phyloP scores from a whole-genome alignment of 2,888 invertebrate species.

The Nomada fucata region DNA sequence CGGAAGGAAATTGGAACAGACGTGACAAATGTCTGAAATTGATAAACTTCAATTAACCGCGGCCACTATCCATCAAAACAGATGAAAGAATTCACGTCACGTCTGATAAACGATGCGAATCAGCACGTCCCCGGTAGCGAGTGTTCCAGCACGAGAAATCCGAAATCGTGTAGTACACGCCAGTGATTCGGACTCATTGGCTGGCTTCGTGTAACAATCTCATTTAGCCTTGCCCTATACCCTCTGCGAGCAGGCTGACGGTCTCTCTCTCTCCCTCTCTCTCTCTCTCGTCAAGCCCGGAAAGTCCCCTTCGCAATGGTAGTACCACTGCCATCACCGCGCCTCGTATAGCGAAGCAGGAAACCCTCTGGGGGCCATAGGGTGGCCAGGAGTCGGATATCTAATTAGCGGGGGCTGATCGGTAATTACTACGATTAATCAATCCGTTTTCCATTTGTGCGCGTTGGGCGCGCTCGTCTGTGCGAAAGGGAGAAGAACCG shows the following conservation, averaged over 20 bases:
- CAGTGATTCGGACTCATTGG: slow-evolving; percentile 61
- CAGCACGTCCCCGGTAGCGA: not conserved
- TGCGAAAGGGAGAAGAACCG: slow-evolving; percentile 62
- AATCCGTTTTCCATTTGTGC: slow-evolving; percentile 85
- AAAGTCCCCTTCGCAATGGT: slow-evolving; percentile 63
- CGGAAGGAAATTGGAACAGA: not conserved
- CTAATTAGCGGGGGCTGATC: slow-evolving; percentile 85
- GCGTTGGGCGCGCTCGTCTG: slow-evolving; percentile 68
- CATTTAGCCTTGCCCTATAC: slow-evolving; percentile 76
- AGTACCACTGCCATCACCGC: slow-evolving; percentile 57
- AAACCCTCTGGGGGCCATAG: slow-evolving; percentile 79
- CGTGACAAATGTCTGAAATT: slow-evolving; percentile 5
- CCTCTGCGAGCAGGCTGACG: slow-evolving; percentile 63
- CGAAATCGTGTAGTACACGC: slow-evolving; percentile 54
- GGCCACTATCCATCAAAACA: not conserved
- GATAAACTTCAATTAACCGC: not conserved
- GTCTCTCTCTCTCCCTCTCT: slow-evolving; percentile 70
- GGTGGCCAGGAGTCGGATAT: slow-evolving; percentile 82
- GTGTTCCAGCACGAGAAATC: slow-evolving; percentile 42
- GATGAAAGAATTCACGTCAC: slow-evolving; percentile 12
- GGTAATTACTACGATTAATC: slow-evolving; percentile 87
- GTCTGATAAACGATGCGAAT: slow-evolving; percentile 22
- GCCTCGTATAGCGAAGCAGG: slow-evolving; percentile 71
- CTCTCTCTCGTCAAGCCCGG: slow-evolving; percentile 64
- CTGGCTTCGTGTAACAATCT: slow-evolving; percentile 82